Conservation (phyloP, 2,888 invertebrate species). For the Didymodactylos carnosus region DNA sequence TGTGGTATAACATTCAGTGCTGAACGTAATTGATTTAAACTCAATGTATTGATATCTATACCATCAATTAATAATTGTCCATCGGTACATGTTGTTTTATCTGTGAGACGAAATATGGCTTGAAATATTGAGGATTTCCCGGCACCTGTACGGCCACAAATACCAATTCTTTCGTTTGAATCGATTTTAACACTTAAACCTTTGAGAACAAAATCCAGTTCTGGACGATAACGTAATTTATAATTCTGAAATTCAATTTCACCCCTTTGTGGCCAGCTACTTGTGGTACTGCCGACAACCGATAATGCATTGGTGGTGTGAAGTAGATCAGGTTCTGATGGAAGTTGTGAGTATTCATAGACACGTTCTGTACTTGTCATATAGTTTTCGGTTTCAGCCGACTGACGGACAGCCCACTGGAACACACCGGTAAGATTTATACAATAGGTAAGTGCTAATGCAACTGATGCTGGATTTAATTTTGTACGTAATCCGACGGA, state of each 20-base stretch:
- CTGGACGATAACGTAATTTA: slow-evolving; percentile 49
- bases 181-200: slow-evolving; percentile 32
- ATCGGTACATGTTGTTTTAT: slow-evolving; percentile 52
- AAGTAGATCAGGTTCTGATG: slow-evolving; percentile 55
- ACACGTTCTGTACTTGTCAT: slow-evolving; percentile 55
- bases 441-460: slow-evolving; percentile 29
- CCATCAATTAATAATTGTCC: slow-evolving; percentile 64
- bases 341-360: slow-evolving; percentile 53
- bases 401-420: slow-evolving; percentile 75
- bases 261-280: slow-evolving; percentile 34
- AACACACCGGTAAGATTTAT: slow-evolving; percentile 52
- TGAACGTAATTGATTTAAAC: slow-evolving; percentile 53
- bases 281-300: slow-evolving; percentile 21
- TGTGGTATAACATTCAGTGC: slow-evolving; percentile 68
- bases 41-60: slow-evolving; percentile 41
- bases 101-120: slow-evolving; percentile 58
- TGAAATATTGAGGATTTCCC: slow-evolving; percentile 49
- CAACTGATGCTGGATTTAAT: too few species aligned
- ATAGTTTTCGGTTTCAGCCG: slow-evolving; percentile 48
- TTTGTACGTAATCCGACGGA: too few species aligned
- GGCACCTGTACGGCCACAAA: slow-evolving; percentile 39
- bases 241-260: slow-evolving; percentile 26
- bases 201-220: slow-evolving; percentile 49
- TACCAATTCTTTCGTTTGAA: slow-evolving; percentile 44
- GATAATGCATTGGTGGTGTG: slow-evolving; percentile 37